Evolutionary conservation across 2,888 invertebrate genomes (phyloP), one percentile per base, ranked within the genome.

Genomic region (Leptogaster cylindrica): DNA sequence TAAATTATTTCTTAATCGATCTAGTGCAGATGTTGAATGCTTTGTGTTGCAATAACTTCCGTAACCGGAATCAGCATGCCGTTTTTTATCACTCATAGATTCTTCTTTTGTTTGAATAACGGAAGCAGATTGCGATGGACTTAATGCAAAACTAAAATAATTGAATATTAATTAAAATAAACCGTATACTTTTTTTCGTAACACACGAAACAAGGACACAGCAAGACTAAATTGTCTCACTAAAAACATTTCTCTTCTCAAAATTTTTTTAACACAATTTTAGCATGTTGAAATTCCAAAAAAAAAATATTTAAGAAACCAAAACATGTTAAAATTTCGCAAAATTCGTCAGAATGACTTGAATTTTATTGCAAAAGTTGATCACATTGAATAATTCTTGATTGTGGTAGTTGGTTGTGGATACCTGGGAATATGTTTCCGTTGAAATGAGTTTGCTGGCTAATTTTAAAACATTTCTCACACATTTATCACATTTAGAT

Each of bases 1-100:
- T 25, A 81, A 72, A 74, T 81, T 79, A 66, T 77, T 78, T 65
- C 79, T 77, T 69, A 81, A 72, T 55, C 82, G 77, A 77, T 79
- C 80, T 65, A 81, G 73, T 20, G 81, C 77, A 64, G 77, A 79
- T 31, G 76, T 75, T 27, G 79, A 75, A 23, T 73, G 72, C 10
- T 77, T 77, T 73, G 75, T 74, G 67, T 75, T 75, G 33, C 77
- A 76, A 75, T 77, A 78, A 66, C 69, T 68, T 39, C 58, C 31
- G 65, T 68, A 65, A 3, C 68, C 66, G 28, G 66, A 61, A 16
- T 61, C 44, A 16, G 28, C 12, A 10, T 18, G 61, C 7, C 25
- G 25, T 33, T 44, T 61, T 44, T 61, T 61, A 50, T 65, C 66
- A 61, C 36, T 64, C 48, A 48, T 36, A 48, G 64, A 64, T 52